Percentiles rank a stretch among this genome's conserved stretches.
phyloP scores from a whole-genome alignment of 1,140 invertebrate genomes.

The Onthophagus taurus region DNA sequence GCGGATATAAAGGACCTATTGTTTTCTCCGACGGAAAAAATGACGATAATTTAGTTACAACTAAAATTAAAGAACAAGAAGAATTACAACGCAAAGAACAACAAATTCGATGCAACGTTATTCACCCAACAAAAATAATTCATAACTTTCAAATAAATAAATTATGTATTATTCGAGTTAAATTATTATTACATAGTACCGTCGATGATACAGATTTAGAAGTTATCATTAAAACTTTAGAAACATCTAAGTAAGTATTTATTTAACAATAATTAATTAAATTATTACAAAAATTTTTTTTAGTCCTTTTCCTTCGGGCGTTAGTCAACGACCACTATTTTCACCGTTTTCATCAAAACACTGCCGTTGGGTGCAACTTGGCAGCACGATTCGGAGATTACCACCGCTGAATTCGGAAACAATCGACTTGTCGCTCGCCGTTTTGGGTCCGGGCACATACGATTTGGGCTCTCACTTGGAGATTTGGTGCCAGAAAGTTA shows the following conservation, averaged over 20 bases:
- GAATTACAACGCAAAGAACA: constrained; percentile 17
- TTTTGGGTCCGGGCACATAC: constrained; percentile 32
- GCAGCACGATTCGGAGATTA: constrained; percentile 24
- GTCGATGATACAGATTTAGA: constrained; percentile 20
- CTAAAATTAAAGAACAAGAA: constrained; percentile 15
- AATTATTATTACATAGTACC: constrained; percentile 41
- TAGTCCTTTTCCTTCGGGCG: constrained; percentile 9
- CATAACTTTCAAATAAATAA: constrained; percentile 43
- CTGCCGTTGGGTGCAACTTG: constrained; percentile 32
- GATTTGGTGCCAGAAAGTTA: constrained; percentile 26
- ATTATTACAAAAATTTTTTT: constrained; percentile 12
- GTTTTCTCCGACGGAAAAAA: constrained; percentile 9
- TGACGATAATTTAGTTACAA: background rate
- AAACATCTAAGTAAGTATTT: constrained; percentile 23
- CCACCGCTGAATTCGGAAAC: constrained; percentile 28
- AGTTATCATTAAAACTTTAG: constrained; percentile 31
- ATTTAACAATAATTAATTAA: background rate
- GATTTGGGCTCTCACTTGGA: constrained; percentile 33
- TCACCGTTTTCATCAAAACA: constrained; percentile 28
- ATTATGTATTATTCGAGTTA: constrained; percentile 45
- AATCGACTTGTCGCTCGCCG: constrained; percentile 26
- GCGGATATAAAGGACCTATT: constrained; percentile 12
- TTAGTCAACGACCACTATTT: constrained; percentile 20
- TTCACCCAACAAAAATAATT: constrained; percentile 40
- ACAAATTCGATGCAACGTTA: constrained; percentile 42